phyloP scores from a whole-genome alignment of 2,888 invertebrate genomes.

The Stenurella melanura region DNA sequence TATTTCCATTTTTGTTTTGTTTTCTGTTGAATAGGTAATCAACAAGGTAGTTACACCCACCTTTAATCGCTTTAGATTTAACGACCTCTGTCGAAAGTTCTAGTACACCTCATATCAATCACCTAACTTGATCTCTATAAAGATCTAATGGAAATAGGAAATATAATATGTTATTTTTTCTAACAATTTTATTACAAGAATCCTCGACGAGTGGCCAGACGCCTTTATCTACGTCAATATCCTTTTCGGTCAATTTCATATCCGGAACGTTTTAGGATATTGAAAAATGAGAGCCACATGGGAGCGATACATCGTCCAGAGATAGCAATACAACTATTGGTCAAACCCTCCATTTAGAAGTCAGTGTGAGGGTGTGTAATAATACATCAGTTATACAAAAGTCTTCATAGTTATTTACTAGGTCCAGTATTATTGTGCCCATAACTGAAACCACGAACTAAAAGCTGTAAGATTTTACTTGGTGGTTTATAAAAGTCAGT shows the following conservation, averaged over 20 bases:
- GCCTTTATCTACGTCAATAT: slow-evolving; percentile 64
- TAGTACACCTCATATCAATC: neutral
- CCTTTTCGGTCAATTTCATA: slow-evolving; percentile 70
- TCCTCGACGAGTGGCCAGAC: slow-evolving; percentile 21
- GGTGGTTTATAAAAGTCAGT: no score
- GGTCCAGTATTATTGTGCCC: neutral
- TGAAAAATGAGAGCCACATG: slow-evolving; percentile 71
- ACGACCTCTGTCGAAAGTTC: neutral
- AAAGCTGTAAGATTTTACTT: no score
- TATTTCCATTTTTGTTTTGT: no score
- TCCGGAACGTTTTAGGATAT: slow-evolving; percentile 71
- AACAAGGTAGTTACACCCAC: no score
- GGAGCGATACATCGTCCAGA: slow-evolving; percentile 69
- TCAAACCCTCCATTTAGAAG: slow-evolving; percentile 40
- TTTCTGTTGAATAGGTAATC: no score
- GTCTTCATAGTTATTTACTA: neutral
- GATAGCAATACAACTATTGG: slow-evolving; percentile 59
- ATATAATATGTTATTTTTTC: slow-evolving; percentile 16
- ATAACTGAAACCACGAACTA: no score
- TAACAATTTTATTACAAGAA: slow-evolving; percentile 26
- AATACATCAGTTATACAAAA: slow-evolving; percentile 41
- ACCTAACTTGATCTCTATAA: neutral
- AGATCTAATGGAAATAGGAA: neutral
- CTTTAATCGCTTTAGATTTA: no score
- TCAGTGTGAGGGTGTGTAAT: slow-evolving; percentile 37